Evolutionary conservation across 2,113 vertebrate species (phyloP).

Genomic region (Acrocephalus kingi): DNA sequence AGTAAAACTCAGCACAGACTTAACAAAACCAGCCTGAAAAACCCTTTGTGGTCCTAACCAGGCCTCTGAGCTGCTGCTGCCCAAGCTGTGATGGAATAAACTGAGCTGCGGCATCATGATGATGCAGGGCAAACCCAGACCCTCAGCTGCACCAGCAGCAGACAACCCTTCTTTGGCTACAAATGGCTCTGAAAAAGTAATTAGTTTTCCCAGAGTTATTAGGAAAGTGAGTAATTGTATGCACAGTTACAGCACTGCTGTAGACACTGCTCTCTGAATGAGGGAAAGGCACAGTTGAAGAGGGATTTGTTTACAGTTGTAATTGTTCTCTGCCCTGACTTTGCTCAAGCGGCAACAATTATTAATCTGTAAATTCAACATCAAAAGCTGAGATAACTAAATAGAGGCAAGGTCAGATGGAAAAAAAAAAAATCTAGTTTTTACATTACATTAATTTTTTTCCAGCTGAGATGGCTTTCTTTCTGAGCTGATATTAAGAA

Average conservation of each 20-base stretch:
- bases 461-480: not conserved
- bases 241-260: not conserved
- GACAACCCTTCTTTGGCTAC: not conserved
- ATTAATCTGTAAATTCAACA: conserved; percentile 21
- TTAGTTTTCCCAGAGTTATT: not conserved
- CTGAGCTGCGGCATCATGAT: not conserved
- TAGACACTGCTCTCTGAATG: fast-evolving
- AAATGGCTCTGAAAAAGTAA: not conserved
- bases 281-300: not conserved
- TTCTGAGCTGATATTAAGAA: not conserved
- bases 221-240: not conserved
- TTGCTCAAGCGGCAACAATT: not conserved
- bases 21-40: not conserved
- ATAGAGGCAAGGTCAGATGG: not conserved
- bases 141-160: not conserved
- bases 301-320: not conserved
- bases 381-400: conserved; percentile 21
- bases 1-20: not conserved
- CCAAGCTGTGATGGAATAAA: not conserved
- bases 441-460: not conserved
- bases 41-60: not conserved
- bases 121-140: not conserved
- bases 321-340: not conserved
- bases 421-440: conserved; percentile 33
- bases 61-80: not conserved